Evolutionary conservation across 2,888 invertebrate species (phyloP).

Genomic region (Leptinotarsa juncta): DNA sequence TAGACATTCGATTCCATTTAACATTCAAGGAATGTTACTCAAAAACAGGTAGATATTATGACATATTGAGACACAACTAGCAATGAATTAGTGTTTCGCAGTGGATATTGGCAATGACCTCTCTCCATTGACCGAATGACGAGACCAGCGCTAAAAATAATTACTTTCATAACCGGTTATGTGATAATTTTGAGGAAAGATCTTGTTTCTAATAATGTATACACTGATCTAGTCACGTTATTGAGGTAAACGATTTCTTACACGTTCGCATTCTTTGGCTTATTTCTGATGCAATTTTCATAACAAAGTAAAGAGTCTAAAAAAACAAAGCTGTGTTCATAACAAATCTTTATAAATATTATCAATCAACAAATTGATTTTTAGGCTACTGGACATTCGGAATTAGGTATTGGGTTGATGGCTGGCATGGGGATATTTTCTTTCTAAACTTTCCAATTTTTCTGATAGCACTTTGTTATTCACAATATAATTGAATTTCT

Average conservation of each 20-base stretch:
- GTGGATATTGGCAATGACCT: slow-evolving; percentile 14
- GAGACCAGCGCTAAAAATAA: slow-evolving; percentile 5
- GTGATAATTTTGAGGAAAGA: slow-evolving; percentile 10
- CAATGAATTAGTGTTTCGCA: slow-evolving; percentile 7
- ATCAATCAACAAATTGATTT: no score
- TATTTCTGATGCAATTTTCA: no score
- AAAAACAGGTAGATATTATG: slow-evolving; percentile 7
- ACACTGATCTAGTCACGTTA: not conserved
- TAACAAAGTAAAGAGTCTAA: no score
- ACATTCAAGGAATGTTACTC: slow-evolving; percentile 2
- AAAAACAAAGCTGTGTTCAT: no score
- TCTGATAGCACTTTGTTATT: no score
- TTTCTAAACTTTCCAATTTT: no score
- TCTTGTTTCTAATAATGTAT: not conserved
- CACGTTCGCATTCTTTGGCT: not conserved
- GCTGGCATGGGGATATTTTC: no score
- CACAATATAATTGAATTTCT: no score
- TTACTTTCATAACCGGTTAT: slow-evolving; percentile 3
- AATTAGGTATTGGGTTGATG: no score
- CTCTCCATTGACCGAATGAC: slow-evolving; percentile 4
- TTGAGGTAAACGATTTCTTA: not conserved
- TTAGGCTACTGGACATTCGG: no score
- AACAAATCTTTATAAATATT: no score
- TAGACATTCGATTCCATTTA: not conserved
- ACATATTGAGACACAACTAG: slow-evolving; percentile 2